These are phyloP conservation scores for Colletes collaris DNA, from an alignment of 2,888 invertebrate genomes.

Conservation along the genomic window DNA sequence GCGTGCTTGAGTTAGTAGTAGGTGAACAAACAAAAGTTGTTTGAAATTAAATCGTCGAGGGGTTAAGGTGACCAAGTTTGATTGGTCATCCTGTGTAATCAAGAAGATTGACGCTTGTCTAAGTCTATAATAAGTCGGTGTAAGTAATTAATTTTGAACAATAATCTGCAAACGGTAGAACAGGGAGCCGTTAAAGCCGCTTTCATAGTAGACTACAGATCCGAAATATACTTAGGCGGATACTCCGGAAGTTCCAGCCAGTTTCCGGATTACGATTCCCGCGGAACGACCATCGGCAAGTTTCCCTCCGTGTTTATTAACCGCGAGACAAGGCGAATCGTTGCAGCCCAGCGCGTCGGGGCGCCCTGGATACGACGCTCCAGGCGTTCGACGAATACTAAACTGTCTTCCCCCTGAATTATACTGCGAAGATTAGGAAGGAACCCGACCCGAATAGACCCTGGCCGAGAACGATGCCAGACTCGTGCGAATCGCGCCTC, in stretches of 20 bases:
- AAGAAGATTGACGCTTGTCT: too few species aligned
- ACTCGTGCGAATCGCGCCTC: slow-evolving; percentile 3
- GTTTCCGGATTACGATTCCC: slow-evolving; percentile 45
- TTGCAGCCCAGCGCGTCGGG: not conserved
- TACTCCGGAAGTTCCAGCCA: slow-evolving; percentile 22
- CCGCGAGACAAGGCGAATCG: slow-evolving; percentile 58
- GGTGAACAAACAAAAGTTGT: too few species aligned
- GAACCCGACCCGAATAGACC: slow-evolving; percentile 38
- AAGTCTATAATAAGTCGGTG: too few species aligned
- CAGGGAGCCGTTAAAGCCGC: not conserved
- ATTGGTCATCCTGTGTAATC: too few species aligned
- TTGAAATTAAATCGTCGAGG: too few species aligned
- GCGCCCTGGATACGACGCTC: slow-evolving; percentile 35
- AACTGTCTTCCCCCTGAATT: slow-evolving; percentile 54
- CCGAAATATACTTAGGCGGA: not conserved
- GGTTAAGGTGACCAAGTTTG: too few species aligned
- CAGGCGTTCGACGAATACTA: slow-evolving; percentile 62
- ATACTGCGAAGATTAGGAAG: slow-evolving; percentile 62
- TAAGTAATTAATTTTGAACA: too few species aligned
- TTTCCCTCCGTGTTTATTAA: slow-evolving; percentile 68
- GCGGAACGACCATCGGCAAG: slow-evolving; percentile 54
- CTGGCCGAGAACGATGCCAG: slow-evolving; percentile 7
- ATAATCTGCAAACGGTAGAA: not conserved
- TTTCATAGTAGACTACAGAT: slow-evolving; percentile 9
- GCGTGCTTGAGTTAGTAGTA: too few species aligned